Evolutionary conservation across 2,113 vertebrate species (phyloP).

Genomic region (Microcebus ravelobensis): DNA sequence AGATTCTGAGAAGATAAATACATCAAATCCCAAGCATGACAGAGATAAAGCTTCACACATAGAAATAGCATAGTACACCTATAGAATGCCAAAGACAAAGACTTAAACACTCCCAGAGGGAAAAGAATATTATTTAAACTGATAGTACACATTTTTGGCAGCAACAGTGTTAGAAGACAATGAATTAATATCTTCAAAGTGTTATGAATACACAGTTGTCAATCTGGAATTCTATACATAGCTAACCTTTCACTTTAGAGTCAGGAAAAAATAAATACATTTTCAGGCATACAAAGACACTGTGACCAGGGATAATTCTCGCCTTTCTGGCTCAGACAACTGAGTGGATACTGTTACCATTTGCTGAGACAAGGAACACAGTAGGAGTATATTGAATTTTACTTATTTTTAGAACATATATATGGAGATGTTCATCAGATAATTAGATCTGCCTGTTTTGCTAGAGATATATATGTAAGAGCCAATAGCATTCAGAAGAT

Average conservation of each 20-base stretch:
- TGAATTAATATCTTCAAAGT: background rate
- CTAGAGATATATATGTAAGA: background rate
- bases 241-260: background rate
- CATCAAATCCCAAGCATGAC: background rate
- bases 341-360: background rate
- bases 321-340: background rate
- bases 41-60: background rate
- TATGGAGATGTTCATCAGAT: background rate
- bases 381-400: background rate
- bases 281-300: background rate
- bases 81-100: background rate
- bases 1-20: background rate
- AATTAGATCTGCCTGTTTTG: background rate
- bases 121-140: background rate
- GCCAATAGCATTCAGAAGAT: background rate
- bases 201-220: background rate
- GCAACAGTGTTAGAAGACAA: background rate
- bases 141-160: background rate
- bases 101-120: background rate
- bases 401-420: background rate
- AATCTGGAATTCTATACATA: background rate
- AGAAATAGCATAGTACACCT: background rate
- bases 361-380: background rate
- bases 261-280: background rate
- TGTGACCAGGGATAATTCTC: background rate